These are phyloP conservation scores for Bellardia bayeri DNA, from an alignment of 2,888 invertebrate species.

Conservation along the genomic window DNA sequence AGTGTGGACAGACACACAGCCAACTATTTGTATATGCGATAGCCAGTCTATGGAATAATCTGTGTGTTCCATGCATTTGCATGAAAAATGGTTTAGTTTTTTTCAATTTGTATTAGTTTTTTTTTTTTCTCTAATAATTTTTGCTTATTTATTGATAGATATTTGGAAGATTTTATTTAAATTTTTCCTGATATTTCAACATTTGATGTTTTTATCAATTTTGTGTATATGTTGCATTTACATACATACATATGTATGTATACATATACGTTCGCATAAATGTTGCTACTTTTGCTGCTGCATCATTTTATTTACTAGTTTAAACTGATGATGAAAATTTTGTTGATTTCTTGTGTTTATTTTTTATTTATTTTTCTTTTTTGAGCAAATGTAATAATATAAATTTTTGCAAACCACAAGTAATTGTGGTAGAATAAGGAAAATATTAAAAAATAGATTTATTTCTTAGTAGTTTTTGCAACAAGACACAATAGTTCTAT, in stretches of 20 bases:
- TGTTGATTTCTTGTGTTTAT: constrained; percentile 3
- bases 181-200: constrained; percentile 26
- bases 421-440: constrained; percentile 10
- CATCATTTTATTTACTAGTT: background rate
- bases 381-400: background rate
- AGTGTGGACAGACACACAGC: background rate
- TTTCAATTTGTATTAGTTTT: background rate
- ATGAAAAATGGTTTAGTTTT: background rate
- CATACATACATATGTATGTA: background rate
- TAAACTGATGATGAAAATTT: background rate
- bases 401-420: constrained; percentile 25
- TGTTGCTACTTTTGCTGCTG: no score
- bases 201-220: background rate
- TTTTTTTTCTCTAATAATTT: background rate
- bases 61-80: background rate
- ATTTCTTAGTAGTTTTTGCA: background rate
- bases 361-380: background rate
- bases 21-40: no score
- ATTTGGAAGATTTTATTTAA: constrained; percentile 20
- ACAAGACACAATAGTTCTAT: background rate
- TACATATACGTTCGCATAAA: background rate
- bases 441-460: constrained; percentile 4
- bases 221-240: background rate
- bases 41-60: no score
- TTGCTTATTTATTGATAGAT: constrained; percentile 25